Percentiles rank a stretch among this genome's conserved stretches.
phyloP scores from a whole-genome alignment of 2,888 invertebrate species.

The Perizoma flavofasciatum region DNA sequence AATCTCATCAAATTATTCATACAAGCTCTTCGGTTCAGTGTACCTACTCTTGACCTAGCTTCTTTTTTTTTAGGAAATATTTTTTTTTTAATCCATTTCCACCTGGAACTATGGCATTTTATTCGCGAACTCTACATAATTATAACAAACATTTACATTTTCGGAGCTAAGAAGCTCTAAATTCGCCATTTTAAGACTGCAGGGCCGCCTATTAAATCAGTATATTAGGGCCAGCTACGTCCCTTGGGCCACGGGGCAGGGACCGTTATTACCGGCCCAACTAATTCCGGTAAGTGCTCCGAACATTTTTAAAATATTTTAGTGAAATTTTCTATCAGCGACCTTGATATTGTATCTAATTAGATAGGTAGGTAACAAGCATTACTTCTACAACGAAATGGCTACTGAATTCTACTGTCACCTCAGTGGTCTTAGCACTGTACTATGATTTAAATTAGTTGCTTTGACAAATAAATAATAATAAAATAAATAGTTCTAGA shows the following conservation, averaged over 20 bases:
- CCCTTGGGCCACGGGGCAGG: conserved; percentile 5
- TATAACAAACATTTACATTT: conserved; percentile 25
- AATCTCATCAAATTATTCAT: too few relatives aligned
- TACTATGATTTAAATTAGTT: too few relatives aligned
- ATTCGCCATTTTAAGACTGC: conserved; percentile 19
- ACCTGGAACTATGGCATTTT: conserved; percentile 5
- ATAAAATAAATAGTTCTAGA: too few relatives aligned
- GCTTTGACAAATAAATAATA: too few relatives aligned
- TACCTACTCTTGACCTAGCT: too few relatives aligned
- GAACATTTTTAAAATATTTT: conserved; percentile 17
- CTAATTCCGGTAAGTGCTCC: conserved; percentile 21
- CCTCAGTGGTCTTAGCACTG: too few relatives aligned
- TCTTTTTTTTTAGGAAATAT: too few relatives aligned
- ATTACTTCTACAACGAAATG: too few relatives aligned
- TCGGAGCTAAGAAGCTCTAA: conserved; percentile 15
- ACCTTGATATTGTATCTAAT: not conserved
- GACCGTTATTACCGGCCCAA: conserved; percentile 17
- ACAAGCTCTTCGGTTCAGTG: too few relatives aligned
- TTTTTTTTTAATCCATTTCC: too few relatives aligned
- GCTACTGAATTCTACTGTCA: too few relatives aligned
- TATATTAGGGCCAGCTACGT: conserved; percentile 15
- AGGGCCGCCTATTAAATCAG: conserved; percentile 23
- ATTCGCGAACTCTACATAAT: conserved; percentile 10
- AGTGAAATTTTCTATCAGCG: not conserved
- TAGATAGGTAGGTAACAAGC: too few relatives aligned